Evolutionary conservation across 2,113 vertebrate genomes (phyloP).

Genomic region (Mobula hypostoma): DNA sequence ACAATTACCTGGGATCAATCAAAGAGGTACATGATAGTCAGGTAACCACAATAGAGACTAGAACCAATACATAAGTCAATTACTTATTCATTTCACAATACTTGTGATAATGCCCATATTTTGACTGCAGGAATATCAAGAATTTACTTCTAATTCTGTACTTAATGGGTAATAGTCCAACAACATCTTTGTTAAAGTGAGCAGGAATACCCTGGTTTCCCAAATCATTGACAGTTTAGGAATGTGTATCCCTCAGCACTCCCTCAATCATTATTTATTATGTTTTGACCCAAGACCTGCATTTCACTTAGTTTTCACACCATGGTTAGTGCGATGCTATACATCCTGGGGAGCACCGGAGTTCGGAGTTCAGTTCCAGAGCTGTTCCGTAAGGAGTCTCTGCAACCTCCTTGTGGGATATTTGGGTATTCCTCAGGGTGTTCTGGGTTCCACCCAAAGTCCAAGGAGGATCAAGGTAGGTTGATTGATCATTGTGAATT

Average conservation of each 20-base stretch:
- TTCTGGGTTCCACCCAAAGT: too few species aligned
- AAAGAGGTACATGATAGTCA: background rate
- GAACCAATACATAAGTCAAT: background rate
- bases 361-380: too few species aligned
- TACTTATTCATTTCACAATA: background rate
- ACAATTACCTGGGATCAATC: background rate
- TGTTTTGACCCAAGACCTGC: background rate
- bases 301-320: background rate
- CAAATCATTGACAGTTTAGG: background rate
- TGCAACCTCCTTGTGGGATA: too few species aligned
- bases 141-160: background rate
- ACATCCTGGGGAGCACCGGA: too few species aligned
- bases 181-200: background rate
- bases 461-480: too few species aligned
- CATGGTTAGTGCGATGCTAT: too few species aligned
- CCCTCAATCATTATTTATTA: background rate
- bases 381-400: too few species aligned
- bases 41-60: background rate
- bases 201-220: background rate
- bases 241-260: background rate
- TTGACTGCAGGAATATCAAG: background rate
- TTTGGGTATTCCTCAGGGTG: too few species aligned
- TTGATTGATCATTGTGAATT: too few species aligned
- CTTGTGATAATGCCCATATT: background rate
- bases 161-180: background rate